Evolutionary conservation across 2,888 invertebrate species (phyloP), one percentile per base, ranked within the genome.

Genomic region (Blastobasis adustella): DNA sequence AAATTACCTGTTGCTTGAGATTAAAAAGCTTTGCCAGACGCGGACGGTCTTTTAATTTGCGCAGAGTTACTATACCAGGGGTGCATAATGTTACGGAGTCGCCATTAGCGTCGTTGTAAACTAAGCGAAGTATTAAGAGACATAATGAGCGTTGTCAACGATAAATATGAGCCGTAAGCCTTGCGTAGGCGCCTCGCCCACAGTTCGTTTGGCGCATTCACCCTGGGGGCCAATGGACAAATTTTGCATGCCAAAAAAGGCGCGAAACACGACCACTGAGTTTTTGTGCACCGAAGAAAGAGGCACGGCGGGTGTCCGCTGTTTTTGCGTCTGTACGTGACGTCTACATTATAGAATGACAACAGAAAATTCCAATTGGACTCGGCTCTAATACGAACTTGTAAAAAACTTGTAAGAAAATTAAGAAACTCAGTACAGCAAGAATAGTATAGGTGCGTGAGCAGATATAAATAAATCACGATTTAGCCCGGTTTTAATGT

Each of bases 171-270:
- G 56, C 23, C 23, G 23, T 23, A 23, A 23, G 23, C 3, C 23
- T 23, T 53, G 59, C 55, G 77, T 69, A 63, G 73, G 71, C 59
- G 57, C 71, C 58, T 56, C 74, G 67, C 77, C 76, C 69, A 76
- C 77, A 50, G 49, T 50, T 49, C 43, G 58, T 57, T 59, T 58
- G 59, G 78, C 63, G 58, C 76, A 71, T 75, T 79, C 76, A 79
- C 76, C 73, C 73, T 59, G 50, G 51, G 49, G 72, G 73, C 69
- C 75, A 76, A 71, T 59, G 71, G 66, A 75, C 72, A 70, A 56
- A 57, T 65, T 67, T 65, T 57, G 62, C 63, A 57, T 56, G 56
- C 63, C 65, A 62, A 71, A 67, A 62, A 66, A 62, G 69, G 65
- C 39, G 38, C 50, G 50, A 46, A 50, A 52, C 42, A 45, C 37